Base-by-base conservation (phyloP, 2,797 vertebrate genomes). In the Sphaeramia orbicularis region DNA sequence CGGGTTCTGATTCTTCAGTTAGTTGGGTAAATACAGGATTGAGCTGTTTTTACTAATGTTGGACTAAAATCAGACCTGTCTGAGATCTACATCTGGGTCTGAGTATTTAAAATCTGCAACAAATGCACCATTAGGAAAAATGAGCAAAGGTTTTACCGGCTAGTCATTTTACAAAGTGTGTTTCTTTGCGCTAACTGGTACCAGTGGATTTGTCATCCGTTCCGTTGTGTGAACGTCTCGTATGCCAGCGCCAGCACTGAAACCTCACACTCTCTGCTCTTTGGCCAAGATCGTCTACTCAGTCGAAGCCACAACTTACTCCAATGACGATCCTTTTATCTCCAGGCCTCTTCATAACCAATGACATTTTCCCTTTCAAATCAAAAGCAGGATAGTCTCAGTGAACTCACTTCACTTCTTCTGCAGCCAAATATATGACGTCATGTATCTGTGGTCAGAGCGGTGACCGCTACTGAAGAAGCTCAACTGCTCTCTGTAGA, bases 381-480 rank as follows among this genome's bases (percentile, higher is more conserved):
- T 86, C 41, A 73, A 73, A 85, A 85, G 58, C 80, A 84, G 75
- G 60, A 54, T 71, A 69, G 50, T 15, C 73, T 71, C 44, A 15
- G 58, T 45, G 49, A 76, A 45, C 30, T 51, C 15, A 12, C 60
- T 36, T 59, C 52, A 53, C 61, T 38, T 30, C 55, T 47, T 65
- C 53, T 27, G 50, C 41, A 74, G 71, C 49, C 72, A 69, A 58
- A 75, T 51, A 56, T 51, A 68, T 80, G 11, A 80, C 76, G 70
- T 90, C 83, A 85, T 64, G 42, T 40, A 70, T 37, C 14, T 79
- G 78, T 59, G 79, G 87, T 86, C 12, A 52, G 18, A 64, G 47
- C 71, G 71, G 75, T 64, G 55, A 58, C 76, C 66, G 30, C 81
- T 76, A 16, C 76, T 66, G 56, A 51, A 80, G 80, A 73, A 35